Conservation (phyloP, 2,113 vertebrate genomes). For the Sceloporus tristichus region DNA sequence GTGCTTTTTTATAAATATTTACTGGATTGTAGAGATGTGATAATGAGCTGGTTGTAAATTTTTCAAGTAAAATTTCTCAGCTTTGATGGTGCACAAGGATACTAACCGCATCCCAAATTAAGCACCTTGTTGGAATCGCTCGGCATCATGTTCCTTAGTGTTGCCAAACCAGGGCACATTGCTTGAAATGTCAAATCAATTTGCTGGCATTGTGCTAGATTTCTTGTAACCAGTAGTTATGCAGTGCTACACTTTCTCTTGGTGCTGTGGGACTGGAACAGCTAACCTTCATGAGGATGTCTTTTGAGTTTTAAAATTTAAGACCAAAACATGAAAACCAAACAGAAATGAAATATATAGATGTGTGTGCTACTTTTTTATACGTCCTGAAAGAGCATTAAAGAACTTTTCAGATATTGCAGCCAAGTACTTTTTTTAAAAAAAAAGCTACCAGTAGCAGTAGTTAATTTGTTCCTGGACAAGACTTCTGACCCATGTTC, state of each 20-base stretch:
- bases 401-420: background rate
- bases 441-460: background rate
- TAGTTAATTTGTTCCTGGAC: background rate
- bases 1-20: constrained; percentile 27
- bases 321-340: background rate
- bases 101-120: constrained; percentile 27
- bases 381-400: background rate
- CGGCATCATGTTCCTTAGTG: background rate
- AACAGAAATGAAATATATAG: background rate
- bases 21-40: background rate
- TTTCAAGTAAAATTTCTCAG: constrained; percentile 10
- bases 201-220: constrained; percentile 11
- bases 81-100: accelerated
- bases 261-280: background rate
- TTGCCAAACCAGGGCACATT: constrained; percentile 42
- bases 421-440: background rate
- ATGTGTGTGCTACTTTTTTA: background rate
- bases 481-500: background rate
- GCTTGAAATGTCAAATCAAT: constrained; percentile 55
- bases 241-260: accelerated
- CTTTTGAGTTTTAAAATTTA: accelerated
- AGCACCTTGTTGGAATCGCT: constrained; percentile 35
- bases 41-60: constrained; percentile 30
- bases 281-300: accelerated
- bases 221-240: background rate